Conservation (phyloP, 1,140 invertebrate species). For the Meloidogyne floridensis region DNA sequence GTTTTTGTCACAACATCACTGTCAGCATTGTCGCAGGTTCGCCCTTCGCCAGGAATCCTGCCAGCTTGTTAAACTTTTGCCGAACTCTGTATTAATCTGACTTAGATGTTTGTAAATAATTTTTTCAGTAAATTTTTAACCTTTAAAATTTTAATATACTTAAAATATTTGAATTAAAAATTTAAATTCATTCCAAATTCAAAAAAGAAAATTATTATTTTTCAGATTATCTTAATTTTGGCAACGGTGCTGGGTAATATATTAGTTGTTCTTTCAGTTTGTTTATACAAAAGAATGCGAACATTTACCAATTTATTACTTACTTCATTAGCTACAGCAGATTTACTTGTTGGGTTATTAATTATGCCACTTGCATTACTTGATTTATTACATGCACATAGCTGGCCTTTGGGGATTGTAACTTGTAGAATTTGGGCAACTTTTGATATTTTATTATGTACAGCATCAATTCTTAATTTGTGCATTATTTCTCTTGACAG, state of each 20-base stretch:
- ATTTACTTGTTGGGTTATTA: constrained; percentile 69
- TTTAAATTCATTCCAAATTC: background rate
- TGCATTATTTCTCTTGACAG: constrained; percentile 70
- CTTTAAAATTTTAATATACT: constrained; percentile 5
- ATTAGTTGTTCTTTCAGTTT: constrained; percentile 64
- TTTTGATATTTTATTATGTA: constrained; percentile 70
- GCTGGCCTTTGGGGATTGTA: constrained; percentile 68
- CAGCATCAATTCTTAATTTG: constrained; percentile 70
- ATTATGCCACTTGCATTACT: constrained; percentile 69
- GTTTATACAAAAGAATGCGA: constrained; percentile 64
- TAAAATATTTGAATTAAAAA: constrained; percentile 18
- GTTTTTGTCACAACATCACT: too few species aligned
- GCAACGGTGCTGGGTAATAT: constrained; percentile 64
- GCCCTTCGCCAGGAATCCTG: too few species aligned
- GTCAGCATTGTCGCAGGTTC: too few species aligned
- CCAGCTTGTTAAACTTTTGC: too few species aligned
- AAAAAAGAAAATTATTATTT: background rate
- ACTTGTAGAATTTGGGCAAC: constrained; percentile 70
- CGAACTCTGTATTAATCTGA: too few species aligned
- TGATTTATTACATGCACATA: constrained; percentile 60
- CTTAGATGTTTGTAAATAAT: too few species aligned
- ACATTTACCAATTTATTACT: constrained; percentile 66
- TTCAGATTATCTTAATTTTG: constrained; percentile 63
- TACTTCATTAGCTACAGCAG: constrained; percentile 66
- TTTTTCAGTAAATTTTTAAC: too few species aligned